phyloP scores from a whole-genome alignment of 2,797 vertebrate species.

The Hipposideros larvatus region DNA sequence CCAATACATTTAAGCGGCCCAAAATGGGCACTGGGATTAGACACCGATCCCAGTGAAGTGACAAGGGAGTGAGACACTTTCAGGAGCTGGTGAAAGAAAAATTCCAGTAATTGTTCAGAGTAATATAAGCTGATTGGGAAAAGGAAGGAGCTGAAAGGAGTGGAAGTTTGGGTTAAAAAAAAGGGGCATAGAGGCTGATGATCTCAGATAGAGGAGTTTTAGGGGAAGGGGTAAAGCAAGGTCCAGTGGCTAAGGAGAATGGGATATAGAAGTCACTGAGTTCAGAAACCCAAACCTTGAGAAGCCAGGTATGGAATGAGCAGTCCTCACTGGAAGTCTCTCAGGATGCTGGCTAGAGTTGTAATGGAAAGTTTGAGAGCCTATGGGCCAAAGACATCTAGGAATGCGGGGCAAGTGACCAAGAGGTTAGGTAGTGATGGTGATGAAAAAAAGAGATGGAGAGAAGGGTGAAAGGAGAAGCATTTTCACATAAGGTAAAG shows the following conservation, averaged over 20 bases:
- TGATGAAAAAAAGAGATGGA: neutral
- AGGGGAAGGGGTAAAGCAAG: neutral
- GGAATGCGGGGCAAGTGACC: neutral
- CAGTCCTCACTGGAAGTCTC: neutral
- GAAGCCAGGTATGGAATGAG: neutral
- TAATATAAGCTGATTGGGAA: neutral
- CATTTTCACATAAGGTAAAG: neutral
- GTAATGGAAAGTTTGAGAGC: neutral
- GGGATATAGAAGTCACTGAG: neutral
- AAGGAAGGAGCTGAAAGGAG: neutral
- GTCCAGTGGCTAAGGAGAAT: neutral
- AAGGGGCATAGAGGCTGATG: neutral
- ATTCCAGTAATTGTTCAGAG: neutral
- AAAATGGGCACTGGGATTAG: neutral
- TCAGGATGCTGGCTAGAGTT: neutral
- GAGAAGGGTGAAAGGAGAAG: neutral
- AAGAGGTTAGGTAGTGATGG: neutral
- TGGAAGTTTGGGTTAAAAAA: neutral
- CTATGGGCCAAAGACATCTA: neutral
- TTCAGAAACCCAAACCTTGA: neutral
- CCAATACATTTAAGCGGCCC: neutral
- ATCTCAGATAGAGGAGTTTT: neutral
- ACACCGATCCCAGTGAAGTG: neutral
- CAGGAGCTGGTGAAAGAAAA: conserved; percentile 13
- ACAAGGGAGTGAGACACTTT: neutral